Percentiles rank a stretch among this genome's conserved stretches.
Conservation (phyloP, 2,888 invertebrate species). For the Drosophila borborema region DNA sequence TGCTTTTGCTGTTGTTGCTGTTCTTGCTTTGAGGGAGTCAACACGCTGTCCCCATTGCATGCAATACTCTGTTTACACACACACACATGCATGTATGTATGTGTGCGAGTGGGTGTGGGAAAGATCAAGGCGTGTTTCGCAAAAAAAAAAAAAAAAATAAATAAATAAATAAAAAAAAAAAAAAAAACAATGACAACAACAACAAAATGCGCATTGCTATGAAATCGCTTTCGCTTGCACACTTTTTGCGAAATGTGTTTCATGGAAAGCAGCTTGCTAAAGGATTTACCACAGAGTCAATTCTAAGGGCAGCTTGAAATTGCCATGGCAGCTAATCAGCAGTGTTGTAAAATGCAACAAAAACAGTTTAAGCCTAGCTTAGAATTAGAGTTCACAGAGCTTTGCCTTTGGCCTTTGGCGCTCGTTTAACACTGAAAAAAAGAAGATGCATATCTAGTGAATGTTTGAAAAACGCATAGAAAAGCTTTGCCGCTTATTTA, state of each 20-base stretch:
- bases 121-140: constrained; percentile 72
- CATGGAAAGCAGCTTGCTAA: constrained; percentile 17
- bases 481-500: constrained; percentile 18
- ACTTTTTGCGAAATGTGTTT: constrained; percentile 1
- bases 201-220: constrained; percentile 46
- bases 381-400: neutral
- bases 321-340: constrained; percentile 2
- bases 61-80: constrained; percentile 46
- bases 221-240: constrained; percentile 38
- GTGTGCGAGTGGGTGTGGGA: constrained; percentile 66
- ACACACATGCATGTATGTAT: neutral
- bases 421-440: too few relatives aligned
- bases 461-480: constrained; percentile 11
- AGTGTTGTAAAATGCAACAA: neutral
- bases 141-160: constrained; percentile 45
- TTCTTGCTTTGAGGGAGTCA: constrained; percentile 60
- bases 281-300: constrained; percentile 19
- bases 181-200: constrained; percentile 54
- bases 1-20: constrained; percentile 33
- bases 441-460: neutral
- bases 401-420: neutral
- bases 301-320: neutral
- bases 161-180: constrained; percentile 25
- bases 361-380: constrained; percentile 3
- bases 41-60: constrained; percentile 58